Base-by-base conservation (phyloP, 1,140 invertebrate genomes). In the Trachelipus rathkii region DNA sequence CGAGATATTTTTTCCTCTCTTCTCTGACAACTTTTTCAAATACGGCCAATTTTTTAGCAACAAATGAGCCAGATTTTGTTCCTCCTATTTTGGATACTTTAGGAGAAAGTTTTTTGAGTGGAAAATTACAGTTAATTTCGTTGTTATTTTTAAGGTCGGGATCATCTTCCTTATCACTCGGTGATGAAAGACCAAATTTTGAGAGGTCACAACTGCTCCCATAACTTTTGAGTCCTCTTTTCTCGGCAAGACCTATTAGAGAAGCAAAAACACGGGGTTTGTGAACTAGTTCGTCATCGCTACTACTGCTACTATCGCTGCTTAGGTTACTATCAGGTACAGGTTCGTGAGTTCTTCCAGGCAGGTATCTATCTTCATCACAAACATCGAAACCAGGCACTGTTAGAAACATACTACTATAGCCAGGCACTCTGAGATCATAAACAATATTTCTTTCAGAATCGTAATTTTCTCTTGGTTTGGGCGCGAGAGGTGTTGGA, bases 191-290 rank as follows among this genome's bases (percentile, higher is more conserved):
- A 67, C 71, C 76, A 15, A 80, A 66, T 33, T 76, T 72, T 50
- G 79, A 75, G 50, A 80, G 73, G 67, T 80, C 76, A 33, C 79
- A 80, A 70, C 79, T 78, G 77, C 79, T 80, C 15, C 79, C 77
- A 24, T 78, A 80, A 11, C 79, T 73, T 33, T 76, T 75, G 9
- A 80, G 77, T n/a, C 71, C 72, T 13, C 74, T 66, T 15, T 50
- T 76, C 68, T 76, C 77, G 9, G 72, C 74, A 24, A 74, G n/a
- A 79, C 67, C 74, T 79, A 74, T 50, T 15, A 77, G 68, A 75
- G 75, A 79, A 46, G 68, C 73, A 46, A 77, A 76, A 24, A 71
- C 73, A 69, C 72, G 74, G 3, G 76, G 76, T 76, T 76, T 76
- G 68, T 77, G 74, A 60, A 77, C 74, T 68, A 78, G 50, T 50